phyloP scores from a whole-genome alignment of 2,888 invertebrate genomes.

The Blastobasis adustella region DNA sequence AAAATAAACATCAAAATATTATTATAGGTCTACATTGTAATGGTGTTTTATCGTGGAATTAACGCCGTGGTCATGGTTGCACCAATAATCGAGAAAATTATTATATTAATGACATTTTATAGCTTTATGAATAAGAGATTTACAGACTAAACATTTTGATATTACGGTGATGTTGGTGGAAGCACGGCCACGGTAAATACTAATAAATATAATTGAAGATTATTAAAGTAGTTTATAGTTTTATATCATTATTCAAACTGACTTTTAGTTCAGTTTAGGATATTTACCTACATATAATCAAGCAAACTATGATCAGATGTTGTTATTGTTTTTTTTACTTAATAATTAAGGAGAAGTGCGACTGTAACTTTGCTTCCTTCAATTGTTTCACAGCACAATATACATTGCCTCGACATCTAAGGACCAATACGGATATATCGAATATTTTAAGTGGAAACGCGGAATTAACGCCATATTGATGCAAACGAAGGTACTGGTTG shows the following conservation, averaged over 20 bases:
- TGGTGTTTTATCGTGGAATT: constrained; percentile 26
- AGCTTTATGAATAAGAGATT: constrained; percentile 20
- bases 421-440: constrained; percentile 25
- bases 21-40: constrained; percentile 35
- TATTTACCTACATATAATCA: constrained; percentile 8
- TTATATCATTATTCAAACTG: constrained; percentile 40
- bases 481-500: constrained; percentile 21
- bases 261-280: constrained; percentile 33
- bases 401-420: constrained; percentile 17
- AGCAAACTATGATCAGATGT: constrained; percentile 15
- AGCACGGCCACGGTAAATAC: constrained; percentile 34
- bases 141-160: constrained; percentile 9
- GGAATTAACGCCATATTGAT: constrained; percentile 14
- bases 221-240: constrained; percentile 44
- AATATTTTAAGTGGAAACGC: constrained; percentile 16
- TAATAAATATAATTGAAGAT: constrained; percentile 24
- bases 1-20: constrained; percentile 22
- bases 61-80: constrained; percentile 34
- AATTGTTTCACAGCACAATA: constrained; percentile 21
- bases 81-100: constrained; percentile 25
- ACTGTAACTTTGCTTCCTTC: constrained; percentile 15
- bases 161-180: constrained; percentile 29
- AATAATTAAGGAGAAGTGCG: constrained; percentile 16
- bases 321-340: constrained; percentile 25
- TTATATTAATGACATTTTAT: background rate